Evolutionary conservation across 2,113 vertebrate species (phyloP).

Genomic region (Bombycilla garrulus): DNA sequence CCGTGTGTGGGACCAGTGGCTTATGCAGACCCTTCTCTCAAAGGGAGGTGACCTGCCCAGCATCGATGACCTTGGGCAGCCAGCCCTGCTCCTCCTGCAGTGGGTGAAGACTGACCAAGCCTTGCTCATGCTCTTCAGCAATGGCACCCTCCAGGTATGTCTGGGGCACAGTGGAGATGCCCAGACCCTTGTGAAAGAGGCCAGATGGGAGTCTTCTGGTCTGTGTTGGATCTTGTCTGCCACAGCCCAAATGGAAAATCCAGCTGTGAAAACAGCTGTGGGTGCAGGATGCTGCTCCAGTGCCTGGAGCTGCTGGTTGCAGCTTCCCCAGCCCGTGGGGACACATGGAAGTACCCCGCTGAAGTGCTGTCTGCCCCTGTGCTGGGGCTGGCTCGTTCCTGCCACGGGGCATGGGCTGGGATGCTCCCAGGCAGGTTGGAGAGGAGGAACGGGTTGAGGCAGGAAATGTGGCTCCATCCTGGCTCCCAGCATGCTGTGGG

Average conservation of each 20-base stretch:
- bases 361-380: neutral
- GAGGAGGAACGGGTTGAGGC: slow-evolving; percentile 35
- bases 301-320: neutral
- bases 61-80: slow-evolving; percentile 73
- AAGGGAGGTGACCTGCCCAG: slow-evolving; percentile 92
- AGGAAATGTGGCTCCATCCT: neutral
- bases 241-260: neutral
- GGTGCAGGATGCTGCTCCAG: neutral
- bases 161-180: neutral
- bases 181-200: neutral
- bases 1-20: neutral
- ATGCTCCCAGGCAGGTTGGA: neutral
- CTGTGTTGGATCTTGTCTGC: neutral
- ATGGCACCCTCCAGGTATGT: slow-evolving; percentile 89
- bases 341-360: too few species aligned
- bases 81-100: slow-evolving; percentile 86
- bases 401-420: neutral
- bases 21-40: neutral
- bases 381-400: neutral
- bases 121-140: slow-evolving; percentile 96
- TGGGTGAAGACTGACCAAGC: slow-evolving; percentile 98
- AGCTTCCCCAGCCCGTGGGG: neutral
- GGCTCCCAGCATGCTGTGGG: neutral
- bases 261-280: neutral
- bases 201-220: neutral